These are phyloP conservation scores for Lepidonotus clava DNA, from an alignment of 2,888 invertebrate species.

Conservation along the genomic window DNA sequence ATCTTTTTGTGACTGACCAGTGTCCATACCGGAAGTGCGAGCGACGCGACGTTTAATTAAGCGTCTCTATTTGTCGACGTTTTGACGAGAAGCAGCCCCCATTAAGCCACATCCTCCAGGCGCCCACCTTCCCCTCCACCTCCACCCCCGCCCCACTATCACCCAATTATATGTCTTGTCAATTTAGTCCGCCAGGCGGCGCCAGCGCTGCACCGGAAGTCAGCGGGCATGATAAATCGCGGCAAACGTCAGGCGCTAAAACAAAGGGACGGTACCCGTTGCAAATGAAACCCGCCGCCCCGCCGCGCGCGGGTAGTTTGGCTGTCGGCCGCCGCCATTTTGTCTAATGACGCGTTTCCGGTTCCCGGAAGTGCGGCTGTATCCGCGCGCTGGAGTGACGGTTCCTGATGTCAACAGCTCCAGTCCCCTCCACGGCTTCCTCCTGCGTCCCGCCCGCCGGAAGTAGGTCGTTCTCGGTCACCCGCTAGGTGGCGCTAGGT, in stretches of 20 bases:
- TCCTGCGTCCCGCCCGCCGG: not conserved
- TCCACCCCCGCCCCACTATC: not conserved
- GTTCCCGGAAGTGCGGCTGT: conserved; percentile 34
- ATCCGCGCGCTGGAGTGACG: conserved; percentile 27
- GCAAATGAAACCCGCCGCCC: not conserved
- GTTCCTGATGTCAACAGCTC: conserved; percentile 34
- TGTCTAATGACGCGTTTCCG: conserved; percentile 37
- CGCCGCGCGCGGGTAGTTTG: not conserved
- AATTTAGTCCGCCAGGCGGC: not conserved
- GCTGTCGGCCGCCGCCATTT: conserved; percentile 31
- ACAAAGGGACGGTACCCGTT: conserved; percentile 22
- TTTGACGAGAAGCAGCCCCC: too few species aligned
- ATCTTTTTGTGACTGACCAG: not conserved
- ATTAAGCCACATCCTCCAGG: not conserved
- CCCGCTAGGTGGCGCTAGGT: conserved; percentile 17
- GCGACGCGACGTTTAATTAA: not conserved
- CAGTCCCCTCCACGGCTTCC: conserved; percentile 29
- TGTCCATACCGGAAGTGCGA: not conserved
- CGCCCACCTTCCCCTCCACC: not conserved
- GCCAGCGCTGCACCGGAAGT: not conserved
- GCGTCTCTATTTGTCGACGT: not conserved
- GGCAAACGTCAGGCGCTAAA: conserved; percentile 36
- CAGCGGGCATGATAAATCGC: conserved; percentile 3
- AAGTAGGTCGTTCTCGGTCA: conserved; percentile 35
- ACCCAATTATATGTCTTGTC: not conserved